Base-by-base conservation (phyloP, 2,888 invertebrate species). In the Parnassius glacialis region DNA sequence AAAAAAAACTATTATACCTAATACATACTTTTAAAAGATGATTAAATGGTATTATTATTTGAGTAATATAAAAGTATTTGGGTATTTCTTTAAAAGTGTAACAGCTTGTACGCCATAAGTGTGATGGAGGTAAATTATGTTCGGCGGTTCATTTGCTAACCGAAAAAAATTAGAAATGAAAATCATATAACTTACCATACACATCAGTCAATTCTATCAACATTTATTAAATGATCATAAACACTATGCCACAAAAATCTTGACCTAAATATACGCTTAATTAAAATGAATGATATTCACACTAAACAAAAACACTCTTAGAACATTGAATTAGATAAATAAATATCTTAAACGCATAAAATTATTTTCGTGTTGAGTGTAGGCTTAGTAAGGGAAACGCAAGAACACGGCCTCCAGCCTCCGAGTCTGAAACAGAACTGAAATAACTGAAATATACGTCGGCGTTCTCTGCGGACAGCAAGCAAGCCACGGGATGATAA, bases 381-480 rank as follows among this genome's bases (percentile, higher is more conserved):
- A 70, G 70, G 65, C 62, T 64, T 61, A 64, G 64, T 60, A 34
- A 50, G 60, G 64, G 56, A 52, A 47, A 61, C 34, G 57, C 64
- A 67, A 60, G 68, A 73, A 64, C 68, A 76, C 86, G 83, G 78
- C 81, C 73, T 74, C 62, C 72, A 70, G 69, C 70, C 65, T 67
- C 75, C 72, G 73, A 71, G 78, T 73, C 79, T 77, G 75, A 70
- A 69, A 74, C 71, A 72, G 77, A 82, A 87, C 89, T 87, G 84
- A 76, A 71, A 62, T 68, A 65, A 54, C 62, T 64, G 60, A 67
- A 69, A 69, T 52, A 65, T 66, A 67, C 62, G 61, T 64, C 51
- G 63, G 55, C 57, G 52, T 65, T 62, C 69, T 66, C 64, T 52
- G 63, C 61, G 62, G 61, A 61, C 59, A 62, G 63, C 65, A 65